A percentile compares a stretch with the other conserved stretches of the same genome.
Evolutionary conservation across 2,888 invertebrate genomes (phyloP).

Genomic region (Epinotia brunnichana): DNA sequence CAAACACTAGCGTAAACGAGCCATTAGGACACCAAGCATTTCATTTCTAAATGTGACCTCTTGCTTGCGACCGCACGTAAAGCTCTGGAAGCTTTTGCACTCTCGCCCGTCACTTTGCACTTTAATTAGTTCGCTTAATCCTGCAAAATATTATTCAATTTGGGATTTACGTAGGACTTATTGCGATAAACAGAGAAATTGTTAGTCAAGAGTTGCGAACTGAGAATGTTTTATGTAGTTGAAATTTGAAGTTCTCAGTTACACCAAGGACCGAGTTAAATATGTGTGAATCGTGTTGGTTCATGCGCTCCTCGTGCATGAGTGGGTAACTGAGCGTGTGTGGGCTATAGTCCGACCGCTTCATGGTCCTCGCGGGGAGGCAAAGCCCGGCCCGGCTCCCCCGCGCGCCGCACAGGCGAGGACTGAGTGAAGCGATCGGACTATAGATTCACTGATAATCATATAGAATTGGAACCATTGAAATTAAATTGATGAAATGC

Average conservation of each 20-base stretch:
- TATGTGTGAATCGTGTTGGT: not conserved
- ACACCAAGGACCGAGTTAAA: not conserved
- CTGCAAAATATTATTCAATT: slow-evolving; percentile 19
- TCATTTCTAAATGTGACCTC: slow-evolving; percentile 1
- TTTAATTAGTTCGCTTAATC: slow-evolving; percentile 19
- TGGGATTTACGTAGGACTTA: not conserved
- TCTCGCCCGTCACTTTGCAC: slow-evolving; percentile 24
- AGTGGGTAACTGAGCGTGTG: not conserved
- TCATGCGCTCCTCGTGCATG: not conserved
- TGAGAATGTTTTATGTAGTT: not conserved
- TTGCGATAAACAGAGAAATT: not conserved
- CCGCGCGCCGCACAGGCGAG: too few species aligned
- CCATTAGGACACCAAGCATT: not conserved
- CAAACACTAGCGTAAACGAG: not conserved
- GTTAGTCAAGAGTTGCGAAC: not conserved
- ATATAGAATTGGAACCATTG: not conserved
- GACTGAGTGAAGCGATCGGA: too few species aligned
- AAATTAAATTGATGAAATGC: too few species aligned
- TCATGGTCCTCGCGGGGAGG: too few species aligned
- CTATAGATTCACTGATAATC: not conserved
- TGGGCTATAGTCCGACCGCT: too few species aligned
- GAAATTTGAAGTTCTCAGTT: not conserved
- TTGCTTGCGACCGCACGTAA: slow-evolving; percentile 12
- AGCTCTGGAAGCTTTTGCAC: slow-evolving; percentile 15
- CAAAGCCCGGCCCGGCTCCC: too few species aligned